Evolutionary conservation across 2,888 invertebrate genomes (phyloP), one percentile per base, ranked within the genome.

Genomic region (Taenaris catops): DNA sequence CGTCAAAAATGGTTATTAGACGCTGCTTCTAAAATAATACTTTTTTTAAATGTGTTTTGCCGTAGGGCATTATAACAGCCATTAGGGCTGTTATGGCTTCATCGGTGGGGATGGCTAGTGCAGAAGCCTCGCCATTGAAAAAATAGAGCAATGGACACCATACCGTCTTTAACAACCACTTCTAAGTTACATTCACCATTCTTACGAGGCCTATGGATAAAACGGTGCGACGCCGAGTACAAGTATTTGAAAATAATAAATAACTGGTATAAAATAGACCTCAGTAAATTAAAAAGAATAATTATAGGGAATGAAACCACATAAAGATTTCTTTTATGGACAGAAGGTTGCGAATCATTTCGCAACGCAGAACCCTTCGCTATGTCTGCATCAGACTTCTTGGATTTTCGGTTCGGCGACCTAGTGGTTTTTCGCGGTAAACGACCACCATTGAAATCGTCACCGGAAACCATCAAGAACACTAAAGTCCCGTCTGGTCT

Each of bases 271-370:
- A 95, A 89, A 65, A 95, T 87, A 47, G 94, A 92, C 62, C 95
- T 91, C 58, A 96, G 80, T 62, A 95, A 89, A 74, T 94, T 95
- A 79, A 95, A 96, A 55, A 95, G 88, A 80, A 95, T 91, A 70
- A 96, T 93, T 54, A 96, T 91, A 41, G 95, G 95, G 80, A 94
- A 94, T 55, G 95, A 95, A 81, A 95, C 94, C 70, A 94, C 90
- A 78, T 95, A 95, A 60, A 96, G 90, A 80, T 95, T 96, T 76
- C 94, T 91, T 79, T 95, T 95, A 81, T 95, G 95, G 63, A 95
- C 94, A 38, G 95, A 94, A 62, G 91, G 90, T 66, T 90, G 91
- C 66, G 89, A 74, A 44, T 79, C 89, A 63, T 83, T 78, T 76
- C 84, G 87, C 76, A 89, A 89, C 87, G 88, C 84, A 73, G 89